Evolutionary conservation across 2,797 vertebrate species (phyloP).

Genomic region (Pogonophryne albipinna): DNA sequence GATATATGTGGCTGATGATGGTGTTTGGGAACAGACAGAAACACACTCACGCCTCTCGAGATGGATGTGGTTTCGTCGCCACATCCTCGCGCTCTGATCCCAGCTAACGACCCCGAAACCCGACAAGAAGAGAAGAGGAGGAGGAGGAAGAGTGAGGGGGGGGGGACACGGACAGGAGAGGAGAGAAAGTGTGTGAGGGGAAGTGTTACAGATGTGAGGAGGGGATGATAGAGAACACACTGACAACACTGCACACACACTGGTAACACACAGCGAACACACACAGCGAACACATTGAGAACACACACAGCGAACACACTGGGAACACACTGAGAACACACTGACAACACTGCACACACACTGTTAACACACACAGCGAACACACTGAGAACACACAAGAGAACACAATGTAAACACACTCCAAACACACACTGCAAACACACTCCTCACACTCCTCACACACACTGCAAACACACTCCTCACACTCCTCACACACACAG

Average conservation of each 20-base stretch:
- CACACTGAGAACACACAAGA: conserved; percentile 61
- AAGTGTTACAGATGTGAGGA: conserved; percentile 52
- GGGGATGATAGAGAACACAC: conserved; percentile 59
- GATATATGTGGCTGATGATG: conserved; percentile 18
- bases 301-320: too few relatives aligned
- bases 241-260: conserved; percentile 52
- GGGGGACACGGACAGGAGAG: conserved; percentile 1
- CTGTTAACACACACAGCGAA: too few relatives aligned
- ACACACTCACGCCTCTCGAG: conserved; percentile 32
- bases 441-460: conserved; percentile 58
- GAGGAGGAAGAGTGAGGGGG: conserved; percentile 14
- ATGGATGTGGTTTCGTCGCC: conserved; percentile 75
- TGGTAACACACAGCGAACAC: conserved; percentile 57
- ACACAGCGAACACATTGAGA: conserved; percentile 72
- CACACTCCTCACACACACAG: conserved; percentile 63
- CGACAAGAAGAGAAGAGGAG: conserved; percentile 25
- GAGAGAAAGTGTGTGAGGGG: conserved; percentile 54
- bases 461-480: conserved; percentile 54
- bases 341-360: too few relatives aligned
- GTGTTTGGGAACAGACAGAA: conserved; percentile 50
- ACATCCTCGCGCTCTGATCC: conserved; percentile 71
- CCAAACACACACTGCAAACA: too few relatives aligned
- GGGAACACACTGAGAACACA: too few relatives aligned
- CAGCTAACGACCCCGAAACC: conserved; percentile 51
- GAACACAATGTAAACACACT: conserved; percentile 62